Conservation (phyloP, 64 coral and sea anemone genomes). For the Dendronephthya gigantea region DNA sequence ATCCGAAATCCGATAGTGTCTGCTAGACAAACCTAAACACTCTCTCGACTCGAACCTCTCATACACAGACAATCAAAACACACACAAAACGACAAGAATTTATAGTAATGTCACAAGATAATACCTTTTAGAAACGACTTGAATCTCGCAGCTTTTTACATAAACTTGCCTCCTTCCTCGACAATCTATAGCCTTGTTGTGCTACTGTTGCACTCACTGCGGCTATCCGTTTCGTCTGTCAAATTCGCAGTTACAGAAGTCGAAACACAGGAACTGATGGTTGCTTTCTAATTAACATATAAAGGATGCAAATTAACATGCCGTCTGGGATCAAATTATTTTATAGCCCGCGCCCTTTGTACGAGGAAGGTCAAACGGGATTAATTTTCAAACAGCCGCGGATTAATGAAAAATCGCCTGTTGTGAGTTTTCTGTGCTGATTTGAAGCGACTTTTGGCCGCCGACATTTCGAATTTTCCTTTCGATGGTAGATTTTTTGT, state of each 20-base stretch:
- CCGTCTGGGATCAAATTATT: no score
- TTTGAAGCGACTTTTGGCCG: no score
- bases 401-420: no score
- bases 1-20: not conserved
- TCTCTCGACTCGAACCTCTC: not conserved
- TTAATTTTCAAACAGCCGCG: no score
- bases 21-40: not conserved
- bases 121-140: not conserved
- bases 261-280: not conserved
- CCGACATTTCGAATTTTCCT: no score
- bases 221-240: not conserved
- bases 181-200: not conserved
- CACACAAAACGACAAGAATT: not conserved
- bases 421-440: no score
- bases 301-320: no score
- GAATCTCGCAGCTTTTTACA: not conserved
- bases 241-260: not conserved
- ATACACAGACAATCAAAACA: not conserved
- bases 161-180: not conserved
- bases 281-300: not conserved
- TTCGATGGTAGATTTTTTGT: no score
- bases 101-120: not conserved
- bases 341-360: no score
- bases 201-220: not conserved
- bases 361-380: no score